phyloP scores from a whole-genome alignment of 2,888 invertebrate genomes.

The Diplazon laetatorius region DNA sequence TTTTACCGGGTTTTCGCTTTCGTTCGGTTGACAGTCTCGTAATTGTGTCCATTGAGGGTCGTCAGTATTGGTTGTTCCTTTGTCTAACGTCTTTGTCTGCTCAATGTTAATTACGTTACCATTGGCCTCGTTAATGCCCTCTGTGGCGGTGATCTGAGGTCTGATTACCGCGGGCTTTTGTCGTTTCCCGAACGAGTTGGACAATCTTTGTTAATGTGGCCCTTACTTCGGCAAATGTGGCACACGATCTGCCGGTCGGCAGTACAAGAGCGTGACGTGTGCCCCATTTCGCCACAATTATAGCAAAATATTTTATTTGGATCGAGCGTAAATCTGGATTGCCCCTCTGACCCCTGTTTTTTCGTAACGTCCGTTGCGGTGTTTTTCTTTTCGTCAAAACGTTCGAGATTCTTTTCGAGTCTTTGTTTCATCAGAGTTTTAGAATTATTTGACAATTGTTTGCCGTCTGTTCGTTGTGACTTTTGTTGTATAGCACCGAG shows the following conservation, averaged over 20 bases:
- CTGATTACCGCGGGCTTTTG: constrained; percentile 39
- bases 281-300: constrained; percentile 45
- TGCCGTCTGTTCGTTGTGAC: not conserved
- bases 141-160: constrained; percentile 33
- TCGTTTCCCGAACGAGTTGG: constrained; percentile 48
- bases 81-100: constrained; percentile 10
- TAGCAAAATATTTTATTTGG: constrained; percentile 37
- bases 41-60: no score
- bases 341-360: not conserved
- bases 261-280: constrained; percentile 32
- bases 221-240: constrained; percentile 7
- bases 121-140: constrained; percentile 41
- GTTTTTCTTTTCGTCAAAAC: constrained; percentile 34
- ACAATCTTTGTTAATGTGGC: constrained; percentile 48
- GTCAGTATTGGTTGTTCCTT: not conserved
- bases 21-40: not conserved
- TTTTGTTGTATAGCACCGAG: constrained; percentile 9
- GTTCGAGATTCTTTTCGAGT: constrained; percentile 43
- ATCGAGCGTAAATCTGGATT: constrained; percentile 7
- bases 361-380: not conserved
- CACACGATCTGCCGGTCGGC: constrained; percentile 26
- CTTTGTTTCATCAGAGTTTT: constrained; percentile 37
- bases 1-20: not conserved
- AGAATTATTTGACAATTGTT: not conserved
- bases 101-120: constrained; percentile 9